Base-by-base conservation (phyloP, 2,113 vertebrate genomes). In the Epinephelus lanceolatus region DNA sequence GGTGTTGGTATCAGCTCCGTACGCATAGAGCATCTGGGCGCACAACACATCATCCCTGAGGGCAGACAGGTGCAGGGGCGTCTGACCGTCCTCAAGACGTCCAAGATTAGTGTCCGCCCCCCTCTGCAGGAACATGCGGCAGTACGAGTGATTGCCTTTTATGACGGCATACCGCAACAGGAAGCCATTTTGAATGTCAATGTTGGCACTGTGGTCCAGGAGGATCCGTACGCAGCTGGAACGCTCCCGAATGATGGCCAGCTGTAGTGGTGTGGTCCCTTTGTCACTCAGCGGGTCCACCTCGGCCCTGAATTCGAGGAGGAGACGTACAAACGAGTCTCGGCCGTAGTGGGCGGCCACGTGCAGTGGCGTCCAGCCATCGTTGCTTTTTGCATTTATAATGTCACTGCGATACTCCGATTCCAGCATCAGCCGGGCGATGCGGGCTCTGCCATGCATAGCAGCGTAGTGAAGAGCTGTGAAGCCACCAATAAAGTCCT, bases 171-270 rank as follows among this genome's bases (percentile, higher is more conserved):
- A 99, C 14, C 98, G 97, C 85, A 99, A 87, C 91, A 99, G 95
- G 94, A 99, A 99, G 78, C 98, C 98, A 3, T 99, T 99, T 56
- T 99, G 98, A 89, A 99, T 99, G 95, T 99, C 98, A 67, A 99
- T 99, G 93, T 99, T 98, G 95, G 98, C 98, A 33, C 95, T 96
- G 94, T 98, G 97, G 95, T 99, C 98, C 91, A 99, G 96, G 25
- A 99, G 97, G 92, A 99, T 99, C 78, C 97, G 97, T 74, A 99
- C 98, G 14, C 98, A 99, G 94, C 97, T 99, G 27, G 98, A 99
- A 78, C 98, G 95, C 92, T 99, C 98, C 0, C 98, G 97, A 93
- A 99, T 99, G 91, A 99, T 99, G 89, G 98, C 98, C 42, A 99
- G 94, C 95, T 99, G 98, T 12, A 99, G 96, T 0, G 98, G 98